Conservation (phyloP, 2,113 vertebrate species). For the Callocephalon fimbriatum region DNA sequence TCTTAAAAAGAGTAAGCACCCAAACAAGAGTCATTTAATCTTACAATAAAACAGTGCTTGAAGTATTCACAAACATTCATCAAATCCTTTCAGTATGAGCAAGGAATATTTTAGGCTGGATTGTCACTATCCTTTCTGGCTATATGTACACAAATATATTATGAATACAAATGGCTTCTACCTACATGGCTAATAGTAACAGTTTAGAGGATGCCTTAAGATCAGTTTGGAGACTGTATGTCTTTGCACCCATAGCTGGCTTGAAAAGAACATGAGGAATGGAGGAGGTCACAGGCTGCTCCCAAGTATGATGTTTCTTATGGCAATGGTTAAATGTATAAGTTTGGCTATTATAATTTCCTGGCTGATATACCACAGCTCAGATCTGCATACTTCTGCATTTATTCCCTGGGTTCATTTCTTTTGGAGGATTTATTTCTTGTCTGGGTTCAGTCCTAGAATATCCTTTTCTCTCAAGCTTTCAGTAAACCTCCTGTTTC, state of each 20-base stretch:
- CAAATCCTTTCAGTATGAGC: neutral
- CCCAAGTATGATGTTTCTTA: neutral
- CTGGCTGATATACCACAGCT: neutral
- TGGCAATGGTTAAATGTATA: neutral
- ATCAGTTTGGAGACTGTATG: neutral
- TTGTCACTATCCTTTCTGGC: neutral
- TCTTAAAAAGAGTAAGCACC: slow-evolving; percentile 15
- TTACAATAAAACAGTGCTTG: slow-evolving; percentile 32
- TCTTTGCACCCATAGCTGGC: neutral
- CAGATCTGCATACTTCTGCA: neutral
- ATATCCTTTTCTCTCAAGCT: neutral
- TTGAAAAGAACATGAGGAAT: neutral
- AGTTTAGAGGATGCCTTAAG: neutral
- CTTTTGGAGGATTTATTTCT: neutral
- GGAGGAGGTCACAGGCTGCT: neutral
- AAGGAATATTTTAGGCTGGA: slow-evolving; percentile 1
- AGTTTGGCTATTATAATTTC: neutral
- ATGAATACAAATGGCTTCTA: neutral
- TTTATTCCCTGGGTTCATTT: neutral
- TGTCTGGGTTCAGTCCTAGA: neutral
- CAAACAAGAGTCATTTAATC: slow-evolving; percentile 49
- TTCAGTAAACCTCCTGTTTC: neutral
- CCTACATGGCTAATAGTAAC: neutral
- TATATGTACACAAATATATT: neutral
- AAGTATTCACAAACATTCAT: slow-evolving; percentile 18